phyloP scores from a whole-genome alignment of 2,888 invertebrate species.

The Orthosia gracilis region DNA sequence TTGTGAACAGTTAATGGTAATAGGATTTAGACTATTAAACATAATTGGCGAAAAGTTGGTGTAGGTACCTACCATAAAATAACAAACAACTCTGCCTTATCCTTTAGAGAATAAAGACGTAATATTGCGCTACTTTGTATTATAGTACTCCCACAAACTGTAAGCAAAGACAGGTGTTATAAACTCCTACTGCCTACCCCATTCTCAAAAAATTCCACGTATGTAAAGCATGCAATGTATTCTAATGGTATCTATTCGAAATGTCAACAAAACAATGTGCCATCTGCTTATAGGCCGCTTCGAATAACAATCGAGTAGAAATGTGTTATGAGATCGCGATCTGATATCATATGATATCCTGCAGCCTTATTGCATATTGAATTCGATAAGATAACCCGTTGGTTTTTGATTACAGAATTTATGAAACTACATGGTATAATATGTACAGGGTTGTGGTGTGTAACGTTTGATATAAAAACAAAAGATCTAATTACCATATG shows the following conservation, averaged over 20 bases:
- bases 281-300: conserved; percentile 31
- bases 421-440: too few relatives aligned
- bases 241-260: conserved; percentile 51
- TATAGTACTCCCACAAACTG: neutral
- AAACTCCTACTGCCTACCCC: conserved; percentile 9
- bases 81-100: neutral
- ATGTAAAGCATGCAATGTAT: conserved; percentile 43
- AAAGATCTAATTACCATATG: too few relatives aligned
- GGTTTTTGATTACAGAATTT: too few relatives aligned
- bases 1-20: too few relatives aligned
- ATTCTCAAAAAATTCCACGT: conserved; percentile 47
- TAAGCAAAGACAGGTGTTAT: conserved; percentile 42
- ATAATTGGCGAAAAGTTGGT: too few relatives aligned
- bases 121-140: neutral
- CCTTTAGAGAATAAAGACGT: neutral
- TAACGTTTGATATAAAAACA: too few relatives aligned
- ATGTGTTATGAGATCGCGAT: conserved; percentile 40
- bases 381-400: too few relatives aligned
- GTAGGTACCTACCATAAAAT: too few relatives aligned
- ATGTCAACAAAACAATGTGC: conserved; percentile 56
- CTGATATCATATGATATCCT: conserved; percentile 17
- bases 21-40: too few relatives aligned
- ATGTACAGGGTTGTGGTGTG: too few relatives aligned
- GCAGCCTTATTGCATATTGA: too few relatives aligned
- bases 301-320: conserved; percentile 50